A percentile compares a stretch with the other conserved stretches of the same genome.
These are phyloP conservation scores for Drosophila pegasa DNA, from an alignment of 2,888 invertebrate species.

Conservation along the genomic window DNA sequence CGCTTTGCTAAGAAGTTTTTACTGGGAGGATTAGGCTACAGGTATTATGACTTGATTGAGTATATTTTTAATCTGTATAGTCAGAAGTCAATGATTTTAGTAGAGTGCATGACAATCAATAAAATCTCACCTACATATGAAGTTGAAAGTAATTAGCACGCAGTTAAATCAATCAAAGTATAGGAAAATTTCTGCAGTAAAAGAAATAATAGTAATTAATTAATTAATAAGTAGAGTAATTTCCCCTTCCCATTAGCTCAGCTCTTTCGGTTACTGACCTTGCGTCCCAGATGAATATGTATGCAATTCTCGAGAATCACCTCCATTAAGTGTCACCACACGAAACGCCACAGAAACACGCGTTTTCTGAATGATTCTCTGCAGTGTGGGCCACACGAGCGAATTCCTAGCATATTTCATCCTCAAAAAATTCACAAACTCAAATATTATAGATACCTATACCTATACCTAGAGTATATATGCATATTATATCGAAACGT, in stretches of 20 bases:
- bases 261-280: conserved; percentile 41
- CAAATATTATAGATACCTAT: conserved; percentile 18
- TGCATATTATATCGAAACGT: conserved; percentile 24
- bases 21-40: too few relatives aligned
- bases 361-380: conserved; percentile 54
- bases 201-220: background rate
- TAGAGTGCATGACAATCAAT: too few relatives aligned
- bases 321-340: conserved; percentile 18
- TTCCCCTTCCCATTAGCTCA: background rate
- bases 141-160: too few relatives aligned
- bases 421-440: conserved; percentile 11
- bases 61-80: too few relatives aligned
- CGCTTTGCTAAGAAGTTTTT: too few relatives aligned
- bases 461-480: background rate
- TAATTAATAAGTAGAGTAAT: background rate
- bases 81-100: too few relatives aligned
- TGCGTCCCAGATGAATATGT: conserved; percentile 6
- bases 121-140: too few relatives aligned
- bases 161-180: too few relatives aligned
- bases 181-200: too few relatives aligned
- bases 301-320: conserved; percentile 13
- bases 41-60: too few relatives aligned
- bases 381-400: conserved; percentile 46
- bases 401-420: conserved; percentile 47
- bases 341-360: conserved; percentile 31